Conservation (phyloP, 2,113 vertebrate genomes). For the Lamprologus lemairii region DNA sequence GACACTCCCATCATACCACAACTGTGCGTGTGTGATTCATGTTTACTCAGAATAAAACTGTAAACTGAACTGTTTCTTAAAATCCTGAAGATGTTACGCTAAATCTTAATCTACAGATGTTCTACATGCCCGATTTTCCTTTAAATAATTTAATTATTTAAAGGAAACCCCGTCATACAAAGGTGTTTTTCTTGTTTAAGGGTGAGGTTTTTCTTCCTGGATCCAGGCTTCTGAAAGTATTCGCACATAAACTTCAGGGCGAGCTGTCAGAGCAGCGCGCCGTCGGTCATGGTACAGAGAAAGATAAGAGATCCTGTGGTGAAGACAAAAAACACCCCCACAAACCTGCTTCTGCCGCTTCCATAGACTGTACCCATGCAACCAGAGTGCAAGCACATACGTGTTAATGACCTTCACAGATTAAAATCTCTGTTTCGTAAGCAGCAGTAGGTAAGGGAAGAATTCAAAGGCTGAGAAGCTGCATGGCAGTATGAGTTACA, state of each 20-base stretch:
- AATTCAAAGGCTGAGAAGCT: background rate
- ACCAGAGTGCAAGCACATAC: background rate
- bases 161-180: background rate
- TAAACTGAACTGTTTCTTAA: background rate
- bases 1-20: background rate
- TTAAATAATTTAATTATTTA: background rate
- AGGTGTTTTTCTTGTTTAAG: background rate
- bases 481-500: background rate
- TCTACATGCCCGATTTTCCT: background rate
- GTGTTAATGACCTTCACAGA: background rate
- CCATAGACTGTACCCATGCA: background rate
- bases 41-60: background rate
- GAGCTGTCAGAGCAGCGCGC: background rate
- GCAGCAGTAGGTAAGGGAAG: background rate
- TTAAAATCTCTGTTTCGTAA: background rate
- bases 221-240: background rate
- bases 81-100: background rate
- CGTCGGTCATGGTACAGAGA: background rate
- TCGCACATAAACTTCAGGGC: background rate
- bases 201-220: background rate
- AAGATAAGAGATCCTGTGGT: background rate
- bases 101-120: background rate
- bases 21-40: background rate
- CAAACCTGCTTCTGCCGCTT: background rate
- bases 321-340: background rate